Conservation (phyloP, 2,113 vertebrate species). For the Cyprinodon brontotheroides region DNA sequence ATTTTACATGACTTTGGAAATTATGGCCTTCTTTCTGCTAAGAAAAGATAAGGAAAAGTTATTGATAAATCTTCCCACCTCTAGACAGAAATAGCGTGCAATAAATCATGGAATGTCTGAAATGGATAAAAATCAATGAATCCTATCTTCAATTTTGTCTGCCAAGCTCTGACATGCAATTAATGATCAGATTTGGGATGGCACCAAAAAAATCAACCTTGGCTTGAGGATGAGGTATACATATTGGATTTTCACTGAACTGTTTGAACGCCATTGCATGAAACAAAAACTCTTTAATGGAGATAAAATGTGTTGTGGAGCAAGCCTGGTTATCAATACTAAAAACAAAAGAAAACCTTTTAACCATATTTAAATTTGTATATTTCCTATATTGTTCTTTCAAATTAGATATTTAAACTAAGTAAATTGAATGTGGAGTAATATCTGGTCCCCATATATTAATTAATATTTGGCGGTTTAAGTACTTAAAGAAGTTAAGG, state of each 20-base stretch:
- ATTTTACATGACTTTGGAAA: conserved; percentile 52
- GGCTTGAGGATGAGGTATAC: conserved; percentile 4
- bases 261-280: background rate
- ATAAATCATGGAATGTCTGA: conserved; percentile 39
- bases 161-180: conserved; percentile 12
- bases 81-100: conserved; percentile 37
- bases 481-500: too few relatives aligned
- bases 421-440: too few relatives aligned
- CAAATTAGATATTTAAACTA: too few relatives aligned
- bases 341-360: background rate
- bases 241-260: background rate
- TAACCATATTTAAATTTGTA: background rate
- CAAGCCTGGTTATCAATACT: background rate
- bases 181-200: conserved; percentile 40
- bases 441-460: too few relatives aligned
- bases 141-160: conserved; percentile 25
- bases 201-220: background rate
- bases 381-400: too few relatives aligned
- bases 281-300: too few relatives aligned
- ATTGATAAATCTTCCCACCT: conserved; percentile 39
- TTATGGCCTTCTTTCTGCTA: background rate
- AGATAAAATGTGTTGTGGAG: too few relatives aligned
- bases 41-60: conserved; percentile 40
- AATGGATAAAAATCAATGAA: conserved; percentile 40
- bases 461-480: too few relatives aligned